Base-by-base conservation (phyloP, 2,888 invertebrate genomes). In the Dilophus febrilis region DNA sequence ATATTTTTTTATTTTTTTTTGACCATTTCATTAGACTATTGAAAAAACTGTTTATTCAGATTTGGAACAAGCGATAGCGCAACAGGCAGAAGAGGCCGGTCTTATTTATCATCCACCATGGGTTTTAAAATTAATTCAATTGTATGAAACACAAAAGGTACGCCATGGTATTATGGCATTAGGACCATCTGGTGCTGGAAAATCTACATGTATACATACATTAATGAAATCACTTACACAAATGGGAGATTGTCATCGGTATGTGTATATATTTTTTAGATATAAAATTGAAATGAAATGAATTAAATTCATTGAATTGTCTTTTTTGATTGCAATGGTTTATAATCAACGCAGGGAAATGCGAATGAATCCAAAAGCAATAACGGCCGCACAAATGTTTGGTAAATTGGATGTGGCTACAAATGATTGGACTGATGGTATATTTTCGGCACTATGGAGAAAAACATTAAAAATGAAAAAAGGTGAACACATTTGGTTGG, bases 371-470 rank as follows among this genome's bases (percentile, higher is more conserved):
- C 95, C 95, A 0, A 95, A 95, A 65, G 87, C 94, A 13, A 94
- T 95, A 53, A 94, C 94, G 12, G 87, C 94, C 0, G 79, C 92
- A 0, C 94, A 95, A 68, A 95, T 95, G 95, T 95, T 95, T 57
- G 95, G 95, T 0, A 73, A 90, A 22, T 65, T 94, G 17, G 94
- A 95, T 55, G 94, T 95, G 0, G 92, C 94, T 3, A 95, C 94
- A 2, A 95, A 95, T 55, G 95, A 95, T 55, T 95, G 95, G 95
- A 95, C 94, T 0, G 94, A 95, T 58, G 95, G 95, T 6, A 92
- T 95, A 52, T 95, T 95, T 63, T 92, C 94, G 1, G 90, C 94
- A 0, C 65, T 95, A 0, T 95, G 94, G 95, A 71, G 94, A 30
- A 90, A 92, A 64, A 92, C 94, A 0, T 68, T 91, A 2, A 87